Evolutionary conservation across 2,888 invertebrate species (phyloP), one percentile per base, ranked within the genome.

Genomic region (Cetonia aurata): DNA sequence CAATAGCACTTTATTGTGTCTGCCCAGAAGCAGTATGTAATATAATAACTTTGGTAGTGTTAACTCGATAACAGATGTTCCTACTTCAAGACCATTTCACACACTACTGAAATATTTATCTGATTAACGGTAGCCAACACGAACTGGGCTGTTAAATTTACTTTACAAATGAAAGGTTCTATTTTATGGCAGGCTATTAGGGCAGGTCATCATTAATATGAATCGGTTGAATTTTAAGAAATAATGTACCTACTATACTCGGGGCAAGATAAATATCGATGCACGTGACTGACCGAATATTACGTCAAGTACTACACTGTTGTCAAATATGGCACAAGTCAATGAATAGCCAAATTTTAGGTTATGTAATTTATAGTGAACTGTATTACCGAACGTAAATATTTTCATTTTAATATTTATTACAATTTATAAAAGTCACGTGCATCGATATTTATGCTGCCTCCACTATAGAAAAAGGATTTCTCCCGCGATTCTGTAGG

Each of bases 11-110:
- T 59, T 59, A 44, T 59, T 17, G 44, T 44, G 25, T 31, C 59
- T 59, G 25, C 44, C 59, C 44, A 19, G 25, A n/a, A 19, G 59
- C 56, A 37, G 9, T 56, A 33, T 15, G 37, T 42, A 57, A 59
- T 59, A 19, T 59, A 59, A 59, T 42, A 59, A 59, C 42, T 59
- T 44, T 42, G 44, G 13, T 41, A 56, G 56, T 13, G 13, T 15
- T 31, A 56, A 37, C 55, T 56, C 37, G 37, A 33, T 56, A 56
- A 56, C 37, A 56, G 37, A 37, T 56, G 4, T 37, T 33, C 13
- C 13, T 13, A 4, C 33, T 56, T 33, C n/a, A 33, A 13, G 17
- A 53, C 15, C n/a, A 25, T 9, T 25, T 52, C 25, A 37, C 17
- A 52, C 52, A 56, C 52, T 33, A 12, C 33, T 56, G 15, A 56